A percentile compares a stretch with the other conserved stretches of the same genome.
phyloP scores from a whole-genome alignment of 2,113 vertebrate species.

The Excalfactoria chinensis region DNA sequence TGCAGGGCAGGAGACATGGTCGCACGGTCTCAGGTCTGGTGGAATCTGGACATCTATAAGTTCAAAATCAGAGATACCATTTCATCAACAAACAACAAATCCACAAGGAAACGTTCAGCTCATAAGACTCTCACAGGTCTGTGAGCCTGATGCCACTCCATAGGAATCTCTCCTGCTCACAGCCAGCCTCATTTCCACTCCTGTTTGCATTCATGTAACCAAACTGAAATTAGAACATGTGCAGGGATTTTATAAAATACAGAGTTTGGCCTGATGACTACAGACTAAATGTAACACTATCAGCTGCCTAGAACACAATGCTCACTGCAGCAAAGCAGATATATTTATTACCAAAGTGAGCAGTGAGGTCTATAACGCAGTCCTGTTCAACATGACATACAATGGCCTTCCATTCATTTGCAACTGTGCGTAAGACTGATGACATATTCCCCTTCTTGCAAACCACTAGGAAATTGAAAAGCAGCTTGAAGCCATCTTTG shows the following conservation, averaged over 20 bases:
- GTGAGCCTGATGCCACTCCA: rapidly evolving
- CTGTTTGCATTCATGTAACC: background rate
- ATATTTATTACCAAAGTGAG: background rate
- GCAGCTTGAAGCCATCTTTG: background rate
- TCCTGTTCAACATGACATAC: background rate
- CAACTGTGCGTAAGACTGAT: background rate
- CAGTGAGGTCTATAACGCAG: background rate
- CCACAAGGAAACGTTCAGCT: background rate
- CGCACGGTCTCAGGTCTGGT: conserved; percentile 81
- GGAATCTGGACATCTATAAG: conserved; percentile 89
- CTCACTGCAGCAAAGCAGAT: background rate
- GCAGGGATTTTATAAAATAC: background rate
- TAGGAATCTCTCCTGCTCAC: background rate
- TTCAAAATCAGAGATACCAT: background rate
- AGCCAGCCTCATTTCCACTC: background rate
- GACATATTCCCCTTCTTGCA: background rate
- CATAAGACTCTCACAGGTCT: background rate
- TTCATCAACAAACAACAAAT: background rate
- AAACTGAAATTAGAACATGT: background rate
- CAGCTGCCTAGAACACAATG: background rate
- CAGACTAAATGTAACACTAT: background rate
- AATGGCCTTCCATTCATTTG: background rate
- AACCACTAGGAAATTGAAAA: background rate
- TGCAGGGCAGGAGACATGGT: conserved; percentile 89
- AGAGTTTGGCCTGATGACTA: background rate